Evolutionary conservation across 2,888 invertebrate genomes (phyloP).

Genomic region (Hylaea fasciaria): DNA sequence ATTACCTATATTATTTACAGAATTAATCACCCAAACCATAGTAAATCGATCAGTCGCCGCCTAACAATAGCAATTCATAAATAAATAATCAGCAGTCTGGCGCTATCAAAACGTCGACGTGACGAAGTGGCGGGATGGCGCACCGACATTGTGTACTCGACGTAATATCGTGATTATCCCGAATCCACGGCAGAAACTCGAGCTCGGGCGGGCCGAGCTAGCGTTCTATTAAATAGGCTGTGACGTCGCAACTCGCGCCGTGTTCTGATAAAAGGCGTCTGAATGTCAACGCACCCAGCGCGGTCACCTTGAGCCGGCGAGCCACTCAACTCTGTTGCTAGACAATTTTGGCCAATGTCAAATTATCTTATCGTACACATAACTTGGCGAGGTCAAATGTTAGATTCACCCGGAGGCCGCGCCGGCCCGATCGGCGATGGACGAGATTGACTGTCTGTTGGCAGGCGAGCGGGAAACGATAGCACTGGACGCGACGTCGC

Average conservation of each 20-base stretch:
- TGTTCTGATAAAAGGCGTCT: conserved; percentile 74
- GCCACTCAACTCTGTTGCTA: conserved; percentile 59
- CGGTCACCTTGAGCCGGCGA: conserved; percentile 76
- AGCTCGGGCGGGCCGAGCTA: conserved; percentile 38
- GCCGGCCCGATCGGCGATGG: conserved; percentile 30
- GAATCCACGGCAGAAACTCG: conserved; percentile 25
- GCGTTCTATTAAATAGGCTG: conserved; percentile 60
- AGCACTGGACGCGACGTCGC: conserved; percentile 34
- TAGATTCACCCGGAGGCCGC: conserved; percentile 37
- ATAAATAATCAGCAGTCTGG: conserved; percentile 10
- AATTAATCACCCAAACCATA: neutral
- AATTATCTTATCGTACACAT: conserved; percentile 60
- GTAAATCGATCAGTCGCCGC: neutral
- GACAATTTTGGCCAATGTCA: conserved; percentile 73
- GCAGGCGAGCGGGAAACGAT: conserved; percentile 33
- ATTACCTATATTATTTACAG: no score
- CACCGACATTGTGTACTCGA: conserved; percentile 20
- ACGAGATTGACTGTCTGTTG: conserved; percentile 29
- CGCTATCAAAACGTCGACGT: neutral
- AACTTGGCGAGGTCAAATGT: conserved; percentile 44
- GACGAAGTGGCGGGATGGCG: neutral
- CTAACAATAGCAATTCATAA: conserved; percentile 11
- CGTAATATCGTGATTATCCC: conserved; percentile 18
- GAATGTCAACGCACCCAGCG: conserved; percentile 77
- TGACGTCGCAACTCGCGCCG: conserved; percentile 58